Conservation (phyloP, 2,888 invertebrate species). For the Geotrupes spiniger region DNA sequence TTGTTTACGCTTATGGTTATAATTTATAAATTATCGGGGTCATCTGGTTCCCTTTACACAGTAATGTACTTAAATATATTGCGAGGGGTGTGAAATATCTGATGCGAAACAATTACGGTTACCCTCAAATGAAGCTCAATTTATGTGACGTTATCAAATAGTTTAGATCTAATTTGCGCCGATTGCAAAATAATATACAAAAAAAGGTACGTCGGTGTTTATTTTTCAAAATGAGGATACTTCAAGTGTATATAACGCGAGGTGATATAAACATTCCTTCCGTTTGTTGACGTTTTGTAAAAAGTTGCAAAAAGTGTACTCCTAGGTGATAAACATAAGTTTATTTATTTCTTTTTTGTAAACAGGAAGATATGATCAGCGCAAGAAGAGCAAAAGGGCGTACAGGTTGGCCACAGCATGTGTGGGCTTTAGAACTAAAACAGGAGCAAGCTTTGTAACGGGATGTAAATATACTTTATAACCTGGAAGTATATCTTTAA, state of each 20-base stretch:
- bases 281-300: not conserved
- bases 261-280: conserved; percentile 3
- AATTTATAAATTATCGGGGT: conserved; percentile 11
- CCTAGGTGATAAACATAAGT: too few species aligned
- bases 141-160: too few species aligned
- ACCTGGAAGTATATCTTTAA: conserved; percentile 41
- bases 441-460: conserved; percentile 58
- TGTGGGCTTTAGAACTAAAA: conserved; percentile 87
- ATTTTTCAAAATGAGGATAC: too few species aligned
- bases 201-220: too few species aligned
- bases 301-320: conserved; percentile 3
- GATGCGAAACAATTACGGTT: not conserved
- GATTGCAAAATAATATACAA: too few species aligned
- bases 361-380: conserved; percentile 46
- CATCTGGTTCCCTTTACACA: conserved; percentile 20
- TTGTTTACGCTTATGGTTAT: conserved; percentile 23
- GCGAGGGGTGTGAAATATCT: conserved; percentile 10
- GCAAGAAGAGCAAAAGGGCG: conserved; percentile 57
- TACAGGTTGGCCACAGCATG: conserved; percentile 96
- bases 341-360: conserved; percentile 31
- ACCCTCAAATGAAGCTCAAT: not conserved
- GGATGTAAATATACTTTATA: conserved; percentile 38
- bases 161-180: too few species aligned
- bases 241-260: too few species aligned
- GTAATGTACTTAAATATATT: conserved; percentile 14